Evolutionary conservation across 1,140 invertebrate species (phyloP).

Genomic region (Dreissena rostriformis): DNA sequence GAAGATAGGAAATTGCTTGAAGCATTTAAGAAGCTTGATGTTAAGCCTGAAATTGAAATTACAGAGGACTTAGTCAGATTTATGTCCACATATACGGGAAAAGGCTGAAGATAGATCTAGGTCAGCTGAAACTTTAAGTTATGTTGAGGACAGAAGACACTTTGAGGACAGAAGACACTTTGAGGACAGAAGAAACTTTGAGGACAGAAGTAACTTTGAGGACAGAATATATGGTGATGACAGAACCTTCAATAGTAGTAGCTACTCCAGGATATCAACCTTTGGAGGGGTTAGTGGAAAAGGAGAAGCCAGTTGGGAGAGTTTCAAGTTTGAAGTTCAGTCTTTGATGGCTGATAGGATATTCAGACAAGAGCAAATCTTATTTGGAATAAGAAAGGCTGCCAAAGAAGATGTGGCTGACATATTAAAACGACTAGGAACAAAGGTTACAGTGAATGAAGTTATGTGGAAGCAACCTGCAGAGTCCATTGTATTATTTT

Average conservation of each 20-base stretch:
- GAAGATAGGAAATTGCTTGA: no score
- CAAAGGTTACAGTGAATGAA: neutral
- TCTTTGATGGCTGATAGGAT: neutral
- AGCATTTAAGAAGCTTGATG: no score
- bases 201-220: no score
- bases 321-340: slow-evolving; percentile 22
- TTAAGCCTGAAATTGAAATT: no score
- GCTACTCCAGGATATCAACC: slow-evolving; percentile 1
- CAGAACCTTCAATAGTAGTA: neutral
- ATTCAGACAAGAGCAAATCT: slow-evolving; percentile 5
- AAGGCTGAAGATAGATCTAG: no score
- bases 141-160: no score
- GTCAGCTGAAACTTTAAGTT: no score
- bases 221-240: no score
- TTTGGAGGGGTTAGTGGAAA: slow-evolving; percentile 23
- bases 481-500: slow-evolving; percentile 2
- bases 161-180: no score
- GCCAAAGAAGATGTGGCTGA: slow-evolving; percentile 23
- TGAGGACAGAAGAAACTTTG: no score
- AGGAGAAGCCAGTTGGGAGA: slow-evolving; percentile 18
- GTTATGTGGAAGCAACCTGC: neutral
- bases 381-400: slow-evolving; percentile 13
- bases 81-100: no score
- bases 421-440: slow-evolving; percentile 21
- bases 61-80: no score